phyloP scores from a whole-genome alignment of 2,797 vertebrate species.

The Carcharodon carcharias region DNA sequence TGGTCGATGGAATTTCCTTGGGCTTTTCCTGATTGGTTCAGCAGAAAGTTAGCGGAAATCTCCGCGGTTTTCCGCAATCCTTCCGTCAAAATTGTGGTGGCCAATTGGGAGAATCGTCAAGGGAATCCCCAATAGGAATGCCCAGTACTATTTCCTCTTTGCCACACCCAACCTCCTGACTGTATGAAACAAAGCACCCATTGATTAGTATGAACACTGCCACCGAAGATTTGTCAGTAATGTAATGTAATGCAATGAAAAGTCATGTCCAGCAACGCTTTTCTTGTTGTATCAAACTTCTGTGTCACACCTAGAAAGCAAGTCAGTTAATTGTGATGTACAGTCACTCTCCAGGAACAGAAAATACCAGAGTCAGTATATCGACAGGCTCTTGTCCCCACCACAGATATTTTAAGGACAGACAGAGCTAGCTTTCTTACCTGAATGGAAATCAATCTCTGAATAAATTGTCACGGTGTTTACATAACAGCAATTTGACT shows the following conservation, averaged over 20 bases:
- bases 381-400: background rate
- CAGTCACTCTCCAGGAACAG: background rate
- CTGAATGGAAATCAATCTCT: background rate
- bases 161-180: background rate
- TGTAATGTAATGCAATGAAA: background rate
- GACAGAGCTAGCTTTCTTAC: background rate
- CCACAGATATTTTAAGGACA: background rate
- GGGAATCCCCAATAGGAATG: background rate
- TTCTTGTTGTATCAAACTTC: background rate
- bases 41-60: background rate
- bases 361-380: background rate
- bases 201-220: background rate
- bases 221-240: background rate
- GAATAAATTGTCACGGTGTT: background rate
- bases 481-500: background rate
- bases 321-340: background rate
- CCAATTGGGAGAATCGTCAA: background rate
- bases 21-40: background rate
- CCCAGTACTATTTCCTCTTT: background rate
- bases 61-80: background rate
- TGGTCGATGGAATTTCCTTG: background rate
- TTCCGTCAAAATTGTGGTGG: background rate
- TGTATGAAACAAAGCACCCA: background rate
- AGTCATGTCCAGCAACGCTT: background rate
- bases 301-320: background rate